Conservation (phyloP, 2,113 vertebrate genomes). For the Festucalex cinctus region DNA sequence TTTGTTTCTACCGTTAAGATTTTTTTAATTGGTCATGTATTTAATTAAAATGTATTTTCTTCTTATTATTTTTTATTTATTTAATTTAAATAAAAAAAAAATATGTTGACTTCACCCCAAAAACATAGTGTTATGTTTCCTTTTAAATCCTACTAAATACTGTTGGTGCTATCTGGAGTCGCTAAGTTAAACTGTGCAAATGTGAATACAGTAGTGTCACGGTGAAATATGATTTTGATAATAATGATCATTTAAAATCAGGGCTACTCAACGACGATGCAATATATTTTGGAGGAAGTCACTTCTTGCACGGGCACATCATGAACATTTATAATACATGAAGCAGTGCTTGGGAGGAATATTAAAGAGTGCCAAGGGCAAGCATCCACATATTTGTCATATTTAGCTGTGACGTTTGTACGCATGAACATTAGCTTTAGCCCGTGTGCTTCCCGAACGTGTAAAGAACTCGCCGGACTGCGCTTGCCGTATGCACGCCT, state of each 20-base stretch:
- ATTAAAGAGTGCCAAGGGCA: slow-evolving; percentile 21
- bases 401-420: slow-evolving; percentile 4
- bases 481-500: slow-evolving; percentile 30
- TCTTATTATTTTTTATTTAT: too few relatives aligned
- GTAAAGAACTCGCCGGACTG: slow-evolving; percentile 44
- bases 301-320: background rate
- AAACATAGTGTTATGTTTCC: background rate
- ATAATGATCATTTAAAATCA: slow-evolving; percentile 3
- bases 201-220: background rate
- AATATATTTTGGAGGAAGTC: background rate
- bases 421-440: background rate
- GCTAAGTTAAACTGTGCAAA: background rate
- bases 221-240: background rate
- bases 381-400: slow-evolving; percentile 15
- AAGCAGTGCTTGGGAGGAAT: background rate
- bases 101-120: too few relatives aligned
- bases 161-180: background rate
- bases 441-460: slow-evolving; percentile 16
- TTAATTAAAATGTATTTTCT: too few relatives aligned
- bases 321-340: background rate
- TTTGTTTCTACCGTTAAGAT: too few relatives aligned
- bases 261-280: background rate
- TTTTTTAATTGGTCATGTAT: too few relatives aligned
- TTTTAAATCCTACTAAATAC: background rate
- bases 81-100: too few relatives aligned